Conservation (phyloP, 2,113 vertebrate species). For the Pollachius pollachius region DNA sequence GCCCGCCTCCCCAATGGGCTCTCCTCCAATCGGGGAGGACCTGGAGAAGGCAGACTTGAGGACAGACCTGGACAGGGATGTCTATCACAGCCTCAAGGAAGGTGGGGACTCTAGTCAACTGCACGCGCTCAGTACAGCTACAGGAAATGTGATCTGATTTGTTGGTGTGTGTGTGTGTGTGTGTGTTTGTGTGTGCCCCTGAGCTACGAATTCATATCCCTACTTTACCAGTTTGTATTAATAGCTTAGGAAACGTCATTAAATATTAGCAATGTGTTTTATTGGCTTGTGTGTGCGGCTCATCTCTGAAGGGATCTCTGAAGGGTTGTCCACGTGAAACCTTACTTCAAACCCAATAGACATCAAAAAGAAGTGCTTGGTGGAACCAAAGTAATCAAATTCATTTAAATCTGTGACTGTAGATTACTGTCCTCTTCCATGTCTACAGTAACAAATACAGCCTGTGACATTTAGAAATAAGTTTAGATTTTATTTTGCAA, state of each 20-base stretch:
- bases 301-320: neutral
- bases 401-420: neutral
- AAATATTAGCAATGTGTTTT: slow-evolving; percentile 14
- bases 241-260: slow-evolving; percentile 23
- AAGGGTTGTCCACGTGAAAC: neutral
- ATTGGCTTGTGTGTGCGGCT: neutral
- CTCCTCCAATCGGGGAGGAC: slow-evolving; percentile 63
- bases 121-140: slow-evolving; percentile 14
- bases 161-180: too few species aligned
- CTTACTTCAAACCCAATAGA: neutral
- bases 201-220: slow-evolving; percentile 13
- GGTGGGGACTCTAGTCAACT: slow-evolving; percentile 56
- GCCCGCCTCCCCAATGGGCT: slow-evolving; percentile 58
- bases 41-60: slow-evolving; percentile 60
- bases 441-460: too few species aligned
- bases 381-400: neutral
- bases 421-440: too few species aligned
- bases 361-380: neutral
- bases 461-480: too few species aligned
- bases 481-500: too few species aligned
- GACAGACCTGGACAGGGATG: slow-evolving; percentile 65
- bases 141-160: slow-evolving; percentile 17
- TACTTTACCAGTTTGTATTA: slow-evolving; percentile 21
- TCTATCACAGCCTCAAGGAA: slow-evolving; percentile 78
- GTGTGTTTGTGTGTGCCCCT: slow-evolving; percentile 31